Conservation (phyloP, 2,113 vertebrate species). For the Dendrocopos noguchii region DNA sequence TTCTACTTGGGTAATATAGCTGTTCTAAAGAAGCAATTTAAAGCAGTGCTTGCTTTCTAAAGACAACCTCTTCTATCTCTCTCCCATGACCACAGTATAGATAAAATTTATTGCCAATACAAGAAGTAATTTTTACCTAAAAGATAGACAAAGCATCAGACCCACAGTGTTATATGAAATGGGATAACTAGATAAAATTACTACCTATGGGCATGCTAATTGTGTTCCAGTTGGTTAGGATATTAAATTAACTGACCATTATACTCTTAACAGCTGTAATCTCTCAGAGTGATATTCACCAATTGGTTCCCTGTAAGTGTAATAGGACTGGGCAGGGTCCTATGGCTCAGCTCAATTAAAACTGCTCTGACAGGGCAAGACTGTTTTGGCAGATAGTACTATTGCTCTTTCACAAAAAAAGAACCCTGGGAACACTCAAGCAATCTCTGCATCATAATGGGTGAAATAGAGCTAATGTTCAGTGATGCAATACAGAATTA, state of each 20-base stretch:
- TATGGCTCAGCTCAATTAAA: conserved; percentile 70
- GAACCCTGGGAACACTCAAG: conserved; percentile 52
- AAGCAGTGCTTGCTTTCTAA: neutral
- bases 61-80: neutral
- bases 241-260: conserved; percentile 57
- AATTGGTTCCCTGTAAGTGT: conserved; percentile 1
- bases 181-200: conserved; percentile 23
- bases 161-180: neutral
- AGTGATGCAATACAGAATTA: conserved; percentile 54
- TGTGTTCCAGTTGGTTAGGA: conserved; percentile 10
- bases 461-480: conserved; percentile 63
- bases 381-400: conserved; percentile 47
- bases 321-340: conserved; percentile 23
- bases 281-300: conserved; percentile 1
- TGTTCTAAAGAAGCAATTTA: neutral
- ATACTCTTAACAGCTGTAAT: conserved; percentile 42
- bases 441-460: conserved; percentile 45
- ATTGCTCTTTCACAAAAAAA: conserved; percentile 58
- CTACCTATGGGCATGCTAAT: conserved; percentile 7
- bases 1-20: neutral
- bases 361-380: conserved; percentile 50
- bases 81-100: neutral
- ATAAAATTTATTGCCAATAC: neutral
- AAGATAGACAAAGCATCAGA: neutral
- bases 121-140: conserved; percentile 12